Base-by-base conservation (phyloP, 2,113 vertebrate species). In the Python bivittatus region DNA sequence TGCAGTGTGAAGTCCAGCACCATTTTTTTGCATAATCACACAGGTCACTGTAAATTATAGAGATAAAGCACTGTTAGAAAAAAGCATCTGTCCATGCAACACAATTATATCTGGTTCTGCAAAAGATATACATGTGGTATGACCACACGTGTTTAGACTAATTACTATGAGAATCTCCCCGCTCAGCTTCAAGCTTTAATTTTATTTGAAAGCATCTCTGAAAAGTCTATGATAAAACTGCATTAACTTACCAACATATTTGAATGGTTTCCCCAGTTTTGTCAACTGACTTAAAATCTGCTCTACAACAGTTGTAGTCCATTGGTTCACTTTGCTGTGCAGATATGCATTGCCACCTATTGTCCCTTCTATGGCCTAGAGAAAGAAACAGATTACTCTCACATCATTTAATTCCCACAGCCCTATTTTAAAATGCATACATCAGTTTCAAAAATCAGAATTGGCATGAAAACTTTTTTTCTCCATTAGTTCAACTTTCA, bases 11-110 rank as follows among this genome's bases (percentile, higher is more conserved):
- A 99, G 94, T 9, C 99, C 99, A 10, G 99, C 99, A 53, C 99
- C 99, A 8, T 98, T 99, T 96, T 99, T 99, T 92, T 99, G 99
- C 99, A 99, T 99, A 90, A 99, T 99, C 79, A 99, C 97, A 93
- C 99, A 99, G 68, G 98, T 99, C 90, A 99, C 99, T 99, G 96
- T 96, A 88, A 89, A 93, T 83, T 93, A 90, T 0, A 89, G 4
- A 94, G 92, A 95, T 48, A 95, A 92, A 33, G n/a, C 84, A 60
- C 85, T 20, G 91, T 95, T 94, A 96, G 93, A 38, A 54, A 27
- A 52, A 38, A 23, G 12, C n/a, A 92, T 92, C 9, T 86, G 48
- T 68, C 22, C 17, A 0, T 1, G 57, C 60, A 58, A 91, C 92
- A 58, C 44, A 12, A 90, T 93, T 44, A 56, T 91, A 22, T 87